Percentiles rank a stretch among this genome's conserved stretches.
Evolutionary conservation across 2,888 invertebrate species (phyloP).

Genomic region (Heterodera filipjevi): DNA sequence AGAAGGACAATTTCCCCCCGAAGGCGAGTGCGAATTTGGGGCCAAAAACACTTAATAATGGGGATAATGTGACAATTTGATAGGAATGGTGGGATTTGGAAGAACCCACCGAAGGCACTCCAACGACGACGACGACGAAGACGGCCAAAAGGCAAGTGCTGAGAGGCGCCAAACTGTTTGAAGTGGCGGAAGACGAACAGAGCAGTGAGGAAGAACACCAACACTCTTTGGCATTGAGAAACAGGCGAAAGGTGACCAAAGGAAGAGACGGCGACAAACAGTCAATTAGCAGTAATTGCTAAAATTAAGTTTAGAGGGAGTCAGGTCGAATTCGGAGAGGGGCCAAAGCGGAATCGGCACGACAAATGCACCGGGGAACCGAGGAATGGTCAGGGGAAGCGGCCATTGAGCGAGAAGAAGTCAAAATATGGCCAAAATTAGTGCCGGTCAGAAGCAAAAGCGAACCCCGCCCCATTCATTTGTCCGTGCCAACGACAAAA

Average conservation of each 20-base stretch:
- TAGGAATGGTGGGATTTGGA: slow-evolving; percentile 14
- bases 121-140: neutral
- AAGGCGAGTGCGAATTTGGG: neutral
- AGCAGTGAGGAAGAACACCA: neutral
- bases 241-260: neutral
- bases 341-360: neutral
- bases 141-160: neutral
- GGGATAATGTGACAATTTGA: neutral
- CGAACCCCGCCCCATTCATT: neutral
- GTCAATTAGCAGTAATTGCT: neutral
- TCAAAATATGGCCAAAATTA: neutral
- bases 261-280: neutral
- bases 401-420: neutral
- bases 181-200: neutral
- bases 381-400: neutral
- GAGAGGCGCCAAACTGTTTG: neutral
- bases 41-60: too few species aligned
- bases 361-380: neutral
- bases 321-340: neutral
- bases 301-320: neutral
- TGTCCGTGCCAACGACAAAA: neutral
- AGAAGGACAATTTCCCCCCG: neutral
- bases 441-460: neutral
- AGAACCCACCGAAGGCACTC: neutral
- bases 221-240: neutral